phyloP scores from a whole-genome alignment of 2,113 vertebrate species.

The Anarrhichthys ocellatus region DNA sequence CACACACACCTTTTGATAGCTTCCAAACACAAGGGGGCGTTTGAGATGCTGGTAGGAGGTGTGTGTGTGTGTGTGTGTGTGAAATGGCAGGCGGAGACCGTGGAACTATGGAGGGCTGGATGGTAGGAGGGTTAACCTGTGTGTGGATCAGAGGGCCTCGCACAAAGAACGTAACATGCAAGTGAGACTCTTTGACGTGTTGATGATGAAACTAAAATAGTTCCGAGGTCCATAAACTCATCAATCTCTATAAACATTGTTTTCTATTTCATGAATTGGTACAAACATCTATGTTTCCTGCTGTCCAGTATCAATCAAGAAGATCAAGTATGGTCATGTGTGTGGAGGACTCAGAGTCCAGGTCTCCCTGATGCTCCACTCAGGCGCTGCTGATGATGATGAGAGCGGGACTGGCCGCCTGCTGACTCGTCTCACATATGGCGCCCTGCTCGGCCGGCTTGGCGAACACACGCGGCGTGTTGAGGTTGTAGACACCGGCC shows the following conservation, averaged over 20 bases:
- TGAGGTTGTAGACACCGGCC: slow-evolving; percentile 96
- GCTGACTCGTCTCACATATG: slow-evolving; percentile 92
- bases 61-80: neutral
- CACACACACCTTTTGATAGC: neutral
- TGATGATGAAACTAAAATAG: slow-evolving; percentile 42
- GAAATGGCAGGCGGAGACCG: neutral
- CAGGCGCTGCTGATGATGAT: slow-evolving; percentile 92
- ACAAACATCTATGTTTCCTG: slow-evolving; percentile 56
- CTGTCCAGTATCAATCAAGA: slow-evolving; percentile 18
- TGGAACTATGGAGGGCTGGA: too few relatives aligned
- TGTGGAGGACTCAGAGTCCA: neutral
- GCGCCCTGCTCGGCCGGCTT: slow-evolving; percentile 88
- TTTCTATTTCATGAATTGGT: slow-evolving; percentile 35
- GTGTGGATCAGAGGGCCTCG: neutral
- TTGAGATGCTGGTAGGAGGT: slow-evolving; percentile 9
- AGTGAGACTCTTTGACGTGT: neutral
- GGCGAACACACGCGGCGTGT: slow-evolving; percentile 92
- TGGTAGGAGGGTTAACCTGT: neutral
- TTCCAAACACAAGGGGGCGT: neutral
- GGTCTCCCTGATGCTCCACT: slow-evolving; percentile 61
- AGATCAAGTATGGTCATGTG: neutral
- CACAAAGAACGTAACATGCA: slow-evolving; percentile 8
- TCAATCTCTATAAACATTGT: slow-evolving; percentile 22
- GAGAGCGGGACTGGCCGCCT: slow-evolving; percentile 93
- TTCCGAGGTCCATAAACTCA: slow-evolving; percentile 53